Percentiles rank a stretch among this genome's conserved stretches.
These are phyloP conservation scores for Stenodema calcarata DNA, from an alignment of 2,888 invertebrate genomes.

Conservation along the genomic window DNA sequence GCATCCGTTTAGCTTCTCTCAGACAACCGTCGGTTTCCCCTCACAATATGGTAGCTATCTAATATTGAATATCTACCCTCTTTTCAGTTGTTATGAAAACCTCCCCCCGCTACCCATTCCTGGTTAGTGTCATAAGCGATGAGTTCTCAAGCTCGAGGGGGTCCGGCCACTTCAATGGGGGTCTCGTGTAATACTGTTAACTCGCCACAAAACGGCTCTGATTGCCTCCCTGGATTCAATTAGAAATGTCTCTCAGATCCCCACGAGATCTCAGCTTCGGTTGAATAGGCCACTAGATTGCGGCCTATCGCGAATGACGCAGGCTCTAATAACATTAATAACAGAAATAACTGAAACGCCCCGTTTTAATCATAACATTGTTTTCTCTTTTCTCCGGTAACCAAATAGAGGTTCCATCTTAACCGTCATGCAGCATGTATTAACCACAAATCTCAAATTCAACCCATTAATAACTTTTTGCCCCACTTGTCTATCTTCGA, in stretches of 20 bases:
- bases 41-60: constrained; percentile 41
- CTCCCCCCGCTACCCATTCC: background rate
- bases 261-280: background rate
- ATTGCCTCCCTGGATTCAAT: constrained; percentile 40
- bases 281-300: background rate
- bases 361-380: too few species aligned
- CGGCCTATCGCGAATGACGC: background rate
- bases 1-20: background rate
- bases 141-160: background rate
- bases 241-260: constrained; percentile 13
- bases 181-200: constrained; percentile 33
- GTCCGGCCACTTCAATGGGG: background rate
- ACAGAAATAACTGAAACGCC: background rate
- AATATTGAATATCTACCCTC: constrained; percentile 46
- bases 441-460: too few species aligned
- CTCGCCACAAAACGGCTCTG: constrained; percentile 43
- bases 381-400: too few species aligned
- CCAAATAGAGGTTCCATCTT: too few species aligned
- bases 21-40: background rate
- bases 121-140: constrained; percentile 34
- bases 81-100: constrained; percentile 7
- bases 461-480: too few species aligned
- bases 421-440: too few species aligned
- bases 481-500: too few species aligned
- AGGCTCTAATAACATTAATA: background rate